These are phyloP conservation scores for Myotis brandtii DNA, from an alignment of 2,113 vertebrate genomes.

Conservation along the genomic window DNA sequence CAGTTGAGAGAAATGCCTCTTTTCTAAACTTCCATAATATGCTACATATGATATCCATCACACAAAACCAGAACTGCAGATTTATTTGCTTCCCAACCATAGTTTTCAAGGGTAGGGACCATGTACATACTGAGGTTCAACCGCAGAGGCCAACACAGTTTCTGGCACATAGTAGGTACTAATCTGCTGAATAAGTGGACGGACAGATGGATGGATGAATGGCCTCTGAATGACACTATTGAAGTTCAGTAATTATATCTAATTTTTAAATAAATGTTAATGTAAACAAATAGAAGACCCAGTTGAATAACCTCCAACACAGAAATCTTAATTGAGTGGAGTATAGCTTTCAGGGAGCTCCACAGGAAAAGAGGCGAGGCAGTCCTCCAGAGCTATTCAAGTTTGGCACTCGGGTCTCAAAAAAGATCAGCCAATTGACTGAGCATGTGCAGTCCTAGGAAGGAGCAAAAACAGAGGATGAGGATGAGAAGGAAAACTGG, in stretches of 20 bases:
- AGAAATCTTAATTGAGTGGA: not conserved
- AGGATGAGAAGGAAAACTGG: not conserved
- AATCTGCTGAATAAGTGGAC: not conserved
- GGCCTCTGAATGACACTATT: not conserved
- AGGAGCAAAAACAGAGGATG: not conserved
- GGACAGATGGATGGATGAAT: not conserved
- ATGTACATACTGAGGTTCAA: not conserved
- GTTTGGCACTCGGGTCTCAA: not conserved
- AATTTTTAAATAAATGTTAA: not conserved
- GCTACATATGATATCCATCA: not conserved
- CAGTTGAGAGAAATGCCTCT: not conserved
- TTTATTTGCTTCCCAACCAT: not conserved
- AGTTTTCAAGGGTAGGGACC: not conserved
- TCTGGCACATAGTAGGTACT: not conserved
- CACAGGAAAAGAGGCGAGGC: not conserved
- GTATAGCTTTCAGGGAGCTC: not conserved
- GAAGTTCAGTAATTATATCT: not conserved
- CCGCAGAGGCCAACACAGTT: not conserved
- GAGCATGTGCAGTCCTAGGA: not conserved
- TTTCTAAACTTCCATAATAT: not conserved
- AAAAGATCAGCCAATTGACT: not conserved
- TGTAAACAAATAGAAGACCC: not conserved
- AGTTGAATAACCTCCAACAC: not conserved
- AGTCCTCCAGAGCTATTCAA: not conserved
- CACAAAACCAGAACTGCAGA: not conserved